phyloP scores from a whole-genome alignment of 2,113 vertebrate genomes.

The Emberiza fucata region DNA sequence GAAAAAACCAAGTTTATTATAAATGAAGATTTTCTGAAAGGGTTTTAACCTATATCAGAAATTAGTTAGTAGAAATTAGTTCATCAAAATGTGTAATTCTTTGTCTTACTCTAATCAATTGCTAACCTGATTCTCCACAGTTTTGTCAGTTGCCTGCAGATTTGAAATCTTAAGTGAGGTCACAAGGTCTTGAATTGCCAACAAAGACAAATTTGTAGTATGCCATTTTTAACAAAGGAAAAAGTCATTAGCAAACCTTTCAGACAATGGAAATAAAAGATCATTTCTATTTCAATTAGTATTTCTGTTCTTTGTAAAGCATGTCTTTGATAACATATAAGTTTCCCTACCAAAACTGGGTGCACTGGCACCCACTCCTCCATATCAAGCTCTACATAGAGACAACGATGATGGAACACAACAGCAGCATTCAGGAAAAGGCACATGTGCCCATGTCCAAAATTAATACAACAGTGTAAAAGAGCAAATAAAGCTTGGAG shows the following conservation, averaged over 20 bases:
- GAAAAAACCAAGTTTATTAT: background rate
- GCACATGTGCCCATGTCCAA: background rate
- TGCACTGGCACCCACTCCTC: background rate
- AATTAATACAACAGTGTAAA: background rate
- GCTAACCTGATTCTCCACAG: background rate
- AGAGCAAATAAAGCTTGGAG: background rate
- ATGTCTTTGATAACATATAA: background rate
- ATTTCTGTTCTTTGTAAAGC: background rate
- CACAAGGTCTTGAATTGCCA: background rate
- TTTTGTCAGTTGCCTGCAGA: background rate
- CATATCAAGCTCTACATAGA: rapidly evolving
- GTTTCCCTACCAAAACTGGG: background rate
- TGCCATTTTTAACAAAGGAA: background rate
- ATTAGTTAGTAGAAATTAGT: background rate
- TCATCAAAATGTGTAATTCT: background rate
- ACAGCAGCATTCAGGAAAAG: background rate
- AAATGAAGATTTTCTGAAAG: background rate
- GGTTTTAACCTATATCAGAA: background rate
- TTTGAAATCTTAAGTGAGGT: background rate
- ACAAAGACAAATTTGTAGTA: background rate
- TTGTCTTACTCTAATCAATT: background rate
- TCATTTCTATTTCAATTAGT: background rate
- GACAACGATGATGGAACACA: rapidly evolving
- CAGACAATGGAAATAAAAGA: background rate
- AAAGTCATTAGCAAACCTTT: background rate